Conservation (phyloP, 2,888 invertebrate genomes). For the Cephus spinipes region DNA sequence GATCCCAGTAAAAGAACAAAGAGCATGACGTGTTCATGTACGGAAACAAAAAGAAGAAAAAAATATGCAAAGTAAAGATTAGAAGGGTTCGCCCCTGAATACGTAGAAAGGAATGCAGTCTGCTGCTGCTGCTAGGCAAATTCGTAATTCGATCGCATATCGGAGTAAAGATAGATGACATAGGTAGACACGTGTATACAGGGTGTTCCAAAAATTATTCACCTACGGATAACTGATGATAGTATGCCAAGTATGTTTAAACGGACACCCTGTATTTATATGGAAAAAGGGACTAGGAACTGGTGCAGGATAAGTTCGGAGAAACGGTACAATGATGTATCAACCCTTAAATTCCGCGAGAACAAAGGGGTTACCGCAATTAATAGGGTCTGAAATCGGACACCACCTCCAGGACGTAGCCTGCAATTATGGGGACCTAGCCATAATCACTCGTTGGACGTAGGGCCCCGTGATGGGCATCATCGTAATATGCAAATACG, state of each 20-base stretch:
- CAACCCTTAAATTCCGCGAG: constrained; percentile 23
- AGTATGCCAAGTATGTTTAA: neutral
- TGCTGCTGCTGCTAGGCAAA: constrained; percentile 7
- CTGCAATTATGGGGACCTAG: neutral
- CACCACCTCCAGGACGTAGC: constrained; percentile 36
- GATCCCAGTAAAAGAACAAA: neutral
- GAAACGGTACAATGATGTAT: constrained; percentile 17
- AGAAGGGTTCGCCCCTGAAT: neutral
- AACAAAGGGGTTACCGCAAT: constrained; percentile 45
- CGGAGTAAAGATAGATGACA: neutral
- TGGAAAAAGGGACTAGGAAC: neutral
- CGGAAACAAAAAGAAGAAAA: no score
- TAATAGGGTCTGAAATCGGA: constrained; percentile 59
- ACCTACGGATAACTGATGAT: neutral
- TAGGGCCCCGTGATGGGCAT: neutral
- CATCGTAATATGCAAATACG: constrained; percentile 60
- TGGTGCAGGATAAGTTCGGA: neutral
- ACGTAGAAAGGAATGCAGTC: neutral
- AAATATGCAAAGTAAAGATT: neutral
- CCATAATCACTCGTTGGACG: neutral
- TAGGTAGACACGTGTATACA: neutral
- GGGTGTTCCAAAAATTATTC: neutral
- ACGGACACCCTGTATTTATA: neutral
- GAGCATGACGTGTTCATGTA: neutral
- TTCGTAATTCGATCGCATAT: constrained; percentile 32